Conservation (phyloP, 2,113 vertebrate species). For the Paedocypris sp. region DNA sequence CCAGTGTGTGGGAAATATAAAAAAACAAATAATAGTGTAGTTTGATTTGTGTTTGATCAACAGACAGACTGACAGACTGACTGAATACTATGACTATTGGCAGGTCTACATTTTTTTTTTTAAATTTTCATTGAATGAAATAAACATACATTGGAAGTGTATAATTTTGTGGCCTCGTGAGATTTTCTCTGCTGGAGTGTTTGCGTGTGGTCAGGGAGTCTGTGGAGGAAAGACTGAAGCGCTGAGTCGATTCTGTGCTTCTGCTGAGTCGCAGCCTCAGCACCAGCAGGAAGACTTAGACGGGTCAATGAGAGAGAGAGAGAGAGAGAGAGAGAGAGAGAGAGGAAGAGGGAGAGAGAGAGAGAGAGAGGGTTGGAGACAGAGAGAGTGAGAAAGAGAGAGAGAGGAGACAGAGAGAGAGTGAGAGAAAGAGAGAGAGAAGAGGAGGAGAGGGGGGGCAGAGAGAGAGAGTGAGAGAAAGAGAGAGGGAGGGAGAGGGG, state of each 20-base stretch:
- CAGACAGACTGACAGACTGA: too few relatives aligned
- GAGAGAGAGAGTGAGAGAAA: background rate
- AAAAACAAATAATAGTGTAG: too few relatives aligned
- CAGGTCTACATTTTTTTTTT: too few relatives aligned
- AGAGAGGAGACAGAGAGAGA: background rate
- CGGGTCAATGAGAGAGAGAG: background rate
- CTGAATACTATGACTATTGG: too few relatives aligned
- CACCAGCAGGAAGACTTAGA: background rate
- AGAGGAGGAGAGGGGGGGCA: background rate
- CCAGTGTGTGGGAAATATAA: too few relatives aligned
- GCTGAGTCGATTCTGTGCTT: conserved; percentile 11
- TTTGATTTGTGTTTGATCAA: too few relatives aligned
- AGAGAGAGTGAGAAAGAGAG: background rate
- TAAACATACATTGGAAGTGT: too few relatives aligned
- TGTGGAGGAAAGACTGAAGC: conserved; percentile 9
- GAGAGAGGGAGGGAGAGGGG: background rate
- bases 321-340: background rate
- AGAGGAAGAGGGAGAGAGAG: background rate
- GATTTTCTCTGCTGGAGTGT: background rate
- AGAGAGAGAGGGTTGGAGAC: background rate
- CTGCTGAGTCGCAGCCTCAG: conserved; percentile 15
- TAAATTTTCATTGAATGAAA: too few relatives aligned
- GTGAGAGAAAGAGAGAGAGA: background rate
- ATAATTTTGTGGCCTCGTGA: background rate
- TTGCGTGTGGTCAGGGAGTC: background rate